Evolutionary conservation across 2,888 invertebrate genomes (phyloP), one percentile per base, ranked within the genome.

Genomic region (Dicyrtomina minuta): DNA sequence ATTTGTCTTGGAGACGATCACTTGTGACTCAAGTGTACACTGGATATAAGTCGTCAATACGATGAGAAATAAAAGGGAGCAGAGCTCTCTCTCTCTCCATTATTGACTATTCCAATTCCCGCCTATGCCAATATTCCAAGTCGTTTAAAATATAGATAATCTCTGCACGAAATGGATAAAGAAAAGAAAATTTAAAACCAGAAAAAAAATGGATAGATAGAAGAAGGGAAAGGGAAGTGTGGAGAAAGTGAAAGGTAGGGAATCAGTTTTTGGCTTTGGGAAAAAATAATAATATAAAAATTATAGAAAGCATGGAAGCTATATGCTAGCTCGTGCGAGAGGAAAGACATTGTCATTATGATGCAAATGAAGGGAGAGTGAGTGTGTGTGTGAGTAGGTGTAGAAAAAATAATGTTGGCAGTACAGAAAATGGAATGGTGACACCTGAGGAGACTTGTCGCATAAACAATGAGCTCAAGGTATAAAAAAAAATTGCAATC

Each of bases 391-490:
- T n/a, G 64, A 27, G 26, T 2, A 26, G 27, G n/a, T 26, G 39
- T n/a, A 39, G 22, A 27, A 64, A 51, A 51, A 20, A 26, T 27
- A 44, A n/a, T 12, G 20, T 44, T 26, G 46, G 26, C 20, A 33
- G 26, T 2, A 26, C 4, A 44, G 26, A 60, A 60, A 60, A 60
- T 60, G 24, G 60, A 44, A 39, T 26, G 44, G 17, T 15, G 51
- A 64, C 64, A 64, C 64, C 64, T 64, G 64, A 64, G 64, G 64
- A 64, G 64, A 64, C 51, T 51, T 64, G 15, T 13, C 53, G 51
- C 64, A 64, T 64, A 27, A 53, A 53, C 64, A 51, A 64, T 51
- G 64, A 51, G 64, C 33, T 64, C 39, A 64, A 33, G 64, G 64
- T 33, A 64, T 64, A 27, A 49, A 20, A 49, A 53, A 64, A 20